phyloP scores from a whole-genome alignment of 2,888 invertebrate genomes.

The Tolmerus cingulatus region DNA sequence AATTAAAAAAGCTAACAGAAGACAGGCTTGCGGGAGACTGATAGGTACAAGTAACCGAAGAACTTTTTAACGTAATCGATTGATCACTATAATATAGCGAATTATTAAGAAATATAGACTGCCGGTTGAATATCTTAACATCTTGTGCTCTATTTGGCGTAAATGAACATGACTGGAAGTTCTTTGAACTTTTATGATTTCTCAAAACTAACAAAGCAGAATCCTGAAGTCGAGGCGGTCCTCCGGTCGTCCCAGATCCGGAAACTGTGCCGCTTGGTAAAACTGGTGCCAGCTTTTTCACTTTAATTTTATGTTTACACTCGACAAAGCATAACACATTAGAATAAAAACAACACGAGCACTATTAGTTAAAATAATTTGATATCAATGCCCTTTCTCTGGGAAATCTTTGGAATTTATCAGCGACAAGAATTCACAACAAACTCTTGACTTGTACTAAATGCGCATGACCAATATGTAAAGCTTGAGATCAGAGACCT shows the following conservation, averaged over 20 bases:
- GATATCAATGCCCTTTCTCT: background rate
- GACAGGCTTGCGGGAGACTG: conserved; percentile 41
- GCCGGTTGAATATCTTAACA: background rate
- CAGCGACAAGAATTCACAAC: background rate
- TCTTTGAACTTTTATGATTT: conserved; percentile 45
- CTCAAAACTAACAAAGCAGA: conserved; percentile 44
- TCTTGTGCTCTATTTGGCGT: background rate
- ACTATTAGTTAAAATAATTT: background rate
- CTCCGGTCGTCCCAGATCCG: conserved; percentile 54
- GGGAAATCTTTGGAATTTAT: background rate
- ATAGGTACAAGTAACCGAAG: conserved; percentile 32
- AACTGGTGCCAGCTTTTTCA: conserved; percentile 61
- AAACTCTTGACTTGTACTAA: background rate
- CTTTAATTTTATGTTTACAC: background rate
- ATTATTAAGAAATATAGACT: conserved; percentile 11
- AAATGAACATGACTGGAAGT: background rate
- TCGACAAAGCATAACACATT: background rate
- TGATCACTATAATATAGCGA: conserved; percentile 33
- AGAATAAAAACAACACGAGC: background rate
- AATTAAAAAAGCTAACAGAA: background rate
- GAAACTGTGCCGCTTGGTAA: conserved; percentile 58
- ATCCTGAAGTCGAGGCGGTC: conserved; percentile 45
- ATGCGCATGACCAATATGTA: background rate
- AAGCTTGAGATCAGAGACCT: background rate
- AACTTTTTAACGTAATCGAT: conserved; percentile 33